Evolutionary conservation across 1,140 invertebrate genomes (phyloP).

Genomic region (Calosoma granatense): DNA sequence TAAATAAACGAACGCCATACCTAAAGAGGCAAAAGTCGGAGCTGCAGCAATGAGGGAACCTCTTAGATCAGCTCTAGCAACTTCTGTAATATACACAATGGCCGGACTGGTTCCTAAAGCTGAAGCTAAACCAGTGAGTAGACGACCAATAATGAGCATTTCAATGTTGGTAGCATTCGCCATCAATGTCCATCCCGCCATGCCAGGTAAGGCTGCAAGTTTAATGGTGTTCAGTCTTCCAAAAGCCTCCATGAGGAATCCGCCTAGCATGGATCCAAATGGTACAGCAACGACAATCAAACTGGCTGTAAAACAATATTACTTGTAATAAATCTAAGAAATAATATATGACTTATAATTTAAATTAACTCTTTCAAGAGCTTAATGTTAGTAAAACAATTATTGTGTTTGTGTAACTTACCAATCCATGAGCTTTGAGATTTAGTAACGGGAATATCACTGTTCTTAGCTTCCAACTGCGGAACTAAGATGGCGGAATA

Average conservation of each 20-base stretch:
- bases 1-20: conserved; percentile 24
- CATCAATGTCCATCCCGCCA: conserved; percentile 51
- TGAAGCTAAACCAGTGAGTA: conserved; percentile 49
- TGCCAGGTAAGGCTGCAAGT: conserved; percentile 46
- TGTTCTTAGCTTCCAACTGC: conserved; percentile 34
- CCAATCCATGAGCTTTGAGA: conserved; percentile 42
- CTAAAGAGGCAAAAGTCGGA: conserved; percentile 42
- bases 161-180: conserved; percentile 37
- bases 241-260: conserved; percentile 49
- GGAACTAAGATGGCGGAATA: conserved; percentile 47
- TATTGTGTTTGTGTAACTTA: conserved; percentile 20
- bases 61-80: conserved; percentile 44
- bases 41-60: conserved; percentile 44
- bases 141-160: conserved; percentile 46
- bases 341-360: neutral
- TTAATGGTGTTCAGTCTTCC: conserved; percentile 52
- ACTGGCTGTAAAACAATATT: conserved; percentile 37
- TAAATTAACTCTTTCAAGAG: neutral
- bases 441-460: conserved; percentile 34
- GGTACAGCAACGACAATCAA: conserved; percentile 43
- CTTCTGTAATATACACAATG: conserved; percentile 51
- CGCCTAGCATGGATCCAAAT: conserved; percentile 40
- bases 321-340: neutral
- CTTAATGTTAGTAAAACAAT: too few relatives aligned
- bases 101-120: conserved; percentile 46